Conservation (phyloP, 23 tunicate genomes). For the Styela clava region DNA sequence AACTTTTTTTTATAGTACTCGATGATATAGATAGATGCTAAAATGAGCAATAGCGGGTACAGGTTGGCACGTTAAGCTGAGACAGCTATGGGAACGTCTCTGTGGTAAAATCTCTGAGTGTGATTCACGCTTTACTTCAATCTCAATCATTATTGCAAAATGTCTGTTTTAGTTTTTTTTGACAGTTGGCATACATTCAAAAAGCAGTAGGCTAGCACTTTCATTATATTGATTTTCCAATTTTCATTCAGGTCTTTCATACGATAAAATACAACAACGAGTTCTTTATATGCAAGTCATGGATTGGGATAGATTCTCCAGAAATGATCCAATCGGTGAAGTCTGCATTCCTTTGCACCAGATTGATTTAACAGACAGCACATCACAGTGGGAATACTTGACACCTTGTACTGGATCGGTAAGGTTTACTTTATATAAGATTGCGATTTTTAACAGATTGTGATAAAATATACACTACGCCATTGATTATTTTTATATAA, state of each 20-base stretch:
- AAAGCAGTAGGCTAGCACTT: not conserved
- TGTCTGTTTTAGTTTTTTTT: not conserved
- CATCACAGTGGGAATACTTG: constrained; percentile 38
- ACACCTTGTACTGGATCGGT: constrained; percentile 56
- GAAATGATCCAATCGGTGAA: constrained; percentile 98
- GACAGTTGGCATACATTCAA: not conserved
- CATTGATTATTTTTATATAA: too few relatives aligned
- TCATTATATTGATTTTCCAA: not conserved
- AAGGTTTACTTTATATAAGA: constrained; percentile 5
- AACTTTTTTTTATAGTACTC: too few relatives aligned
- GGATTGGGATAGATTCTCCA: constrained; percentile 91
- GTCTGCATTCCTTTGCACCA: constrained; percentile 64
- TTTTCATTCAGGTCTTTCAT: constrained; percentile 64
- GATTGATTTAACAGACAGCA: constrained; percentile 33
- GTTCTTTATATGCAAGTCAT: constrained; percentile 88
- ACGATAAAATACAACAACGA: constrained; percentile 89
- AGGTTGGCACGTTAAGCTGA: too few relatives aligned
- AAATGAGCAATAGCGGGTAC: too few relatives aligned
- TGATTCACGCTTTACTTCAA: too few relatives aligned
- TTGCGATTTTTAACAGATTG: too few relatives aligned
- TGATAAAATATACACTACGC: too few relatives aligned
- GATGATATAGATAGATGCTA: too few relatives aligned
- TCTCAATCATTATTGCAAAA: too few relatives aligned
- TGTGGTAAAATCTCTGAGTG: too few relatives aligned
- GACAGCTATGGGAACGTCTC: too few relatives aligned